These are phyloP conservation scores for Platyrinchus mystaceus DNA, from an alignment of 2,797 vertebrate genomes.

Conservation along the genomic window DNA sequence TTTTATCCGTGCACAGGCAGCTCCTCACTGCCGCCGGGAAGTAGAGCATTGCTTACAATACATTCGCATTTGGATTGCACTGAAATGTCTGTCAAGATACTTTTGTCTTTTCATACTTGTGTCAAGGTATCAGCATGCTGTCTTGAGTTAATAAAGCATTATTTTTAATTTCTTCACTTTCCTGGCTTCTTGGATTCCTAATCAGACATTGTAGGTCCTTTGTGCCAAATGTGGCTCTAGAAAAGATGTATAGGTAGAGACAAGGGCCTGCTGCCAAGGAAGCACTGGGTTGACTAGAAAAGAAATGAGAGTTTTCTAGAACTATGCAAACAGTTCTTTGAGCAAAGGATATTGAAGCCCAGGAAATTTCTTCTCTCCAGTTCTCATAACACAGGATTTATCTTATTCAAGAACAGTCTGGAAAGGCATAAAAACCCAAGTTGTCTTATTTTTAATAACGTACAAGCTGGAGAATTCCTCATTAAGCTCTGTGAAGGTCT, in stretches of 20 bases:
- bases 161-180: neutral
- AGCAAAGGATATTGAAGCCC: neutral
- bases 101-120: neutral
- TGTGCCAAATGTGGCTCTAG: neutral
- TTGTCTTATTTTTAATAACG: neutral
- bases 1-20: neutral
- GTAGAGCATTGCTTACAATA: neutral
- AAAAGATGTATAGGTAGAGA: fast-evolving
- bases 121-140: neutral
- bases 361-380: neutral
- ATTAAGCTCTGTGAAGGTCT: neutral
- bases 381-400: neutral
- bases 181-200: neutral
- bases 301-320: neutral
- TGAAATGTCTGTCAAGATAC: neutral
- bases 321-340: neutral
- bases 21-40: fast-evolving
- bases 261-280: neutral
- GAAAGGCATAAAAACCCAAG: neutral
- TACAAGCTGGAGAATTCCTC: neutral
- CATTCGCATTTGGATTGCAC: neutral
- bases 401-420: neutral
- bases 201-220: neutral
- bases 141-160: neutral
- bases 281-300: neutral